Percentiles rank a stretch among this genome's conserved stretches.
These are phyloP conservation scores for Thomomys bottae DNA, from an alignment of 2,113 vertebrate species.

Conservation along the genomic window DNA sequence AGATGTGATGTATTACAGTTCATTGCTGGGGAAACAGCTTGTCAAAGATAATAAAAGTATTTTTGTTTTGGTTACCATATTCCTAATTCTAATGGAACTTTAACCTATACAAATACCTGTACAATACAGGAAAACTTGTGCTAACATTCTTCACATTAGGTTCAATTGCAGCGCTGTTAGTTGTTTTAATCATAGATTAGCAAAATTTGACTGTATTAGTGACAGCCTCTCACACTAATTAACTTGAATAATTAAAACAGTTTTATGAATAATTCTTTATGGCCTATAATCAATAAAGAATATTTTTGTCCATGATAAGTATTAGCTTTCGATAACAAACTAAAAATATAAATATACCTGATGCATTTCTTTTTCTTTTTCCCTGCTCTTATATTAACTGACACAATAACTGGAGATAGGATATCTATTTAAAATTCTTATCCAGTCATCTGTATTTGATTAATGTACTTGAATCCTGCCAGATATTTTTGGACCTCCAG, in stretches of 20 bases:
- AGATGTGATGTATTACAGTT: neutral
- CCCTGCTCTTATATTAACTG: slow-evolving; percentile 2
- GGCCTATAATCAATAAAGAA: neutral
- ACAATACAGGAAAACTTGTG: neutral
- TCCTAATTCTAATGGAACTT: neutral
- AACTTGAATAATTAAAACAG: neutral
- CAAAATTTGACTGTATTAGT: neutral
- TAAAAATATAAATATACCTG: slow-evolving; percentile 13
- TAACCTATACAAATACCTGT: neutral
- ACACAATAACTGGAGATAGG: neutral
- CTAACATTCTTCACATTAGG: neutral
- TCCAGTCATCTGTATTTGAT: slow-evolving; percentile 45
- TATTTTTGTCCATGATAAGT: neutral
- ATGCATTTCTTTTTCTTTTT: neutral
- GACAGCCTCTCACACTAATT: too few relatives aligned
- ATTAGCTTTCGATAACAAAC: slow-evolving; percentile 24
- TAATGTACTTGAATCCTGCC: slow-evolving; percentile 1
- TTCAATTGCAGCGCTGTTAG: neutral
- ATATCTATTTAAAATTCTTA: slow-evolving; percentile 36
- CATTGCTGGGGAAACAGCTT: neutral
- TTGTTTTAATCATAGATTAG: neutral
- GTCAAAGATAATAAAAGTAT: neutral
- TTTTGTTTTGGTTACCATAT: neutral
- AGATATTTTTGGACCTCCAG: slow-evolving; percentile 41
- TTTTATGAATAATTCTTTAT: neutral